phyloP scores from a whole-genome alignment of 2,797 vertebrate genomes.

The Chelonia mydas region DNA sequence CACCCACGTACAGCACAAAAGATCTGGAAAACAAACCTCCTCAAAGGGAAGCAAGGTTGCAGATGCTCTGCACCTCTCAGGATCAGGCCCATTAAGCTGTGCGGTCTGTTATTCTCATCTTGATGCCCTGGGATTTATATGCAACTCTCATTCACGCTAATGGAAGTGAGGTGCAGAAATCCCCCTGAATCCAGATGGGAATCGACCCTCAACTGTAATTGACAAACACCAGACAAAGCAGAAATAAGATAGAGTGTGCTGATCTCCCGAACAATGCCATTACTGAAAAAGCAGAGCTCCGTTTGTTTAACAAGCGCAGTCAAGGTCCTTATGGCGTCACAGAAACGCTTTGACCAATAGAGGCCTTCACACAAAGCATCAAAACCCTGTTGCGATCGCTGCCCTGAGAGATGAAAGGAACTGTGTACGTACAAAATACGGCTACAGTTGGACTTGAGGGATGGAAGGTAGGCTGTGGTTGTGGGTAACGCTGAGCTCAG shows the following conservation, averaged over 20 bases:
- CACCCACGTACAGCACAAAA: neutral
- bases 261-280: conserved; percentile 44
- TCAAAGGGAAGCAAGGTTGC: neutral
- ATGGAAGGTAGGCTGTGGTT: neutral
- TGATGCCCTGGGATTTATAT: accelerated
- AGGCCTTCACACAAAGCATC: conserved; percentile 39
- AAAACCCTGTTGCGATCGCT: neutral
- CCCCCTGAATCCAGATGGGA: accelerated
- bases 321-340: conserved; percentile 27
- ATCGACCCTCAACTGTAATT: neutral
- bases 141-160: neutral
- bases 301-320: neutral
- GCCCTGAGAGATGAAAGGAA: conserved; percentile 22
- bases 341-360: neutral
- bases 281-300: conserved; percentile 31
- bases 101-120: neutral
- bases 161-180: neutral
- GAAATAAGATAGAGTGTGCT: conserved; percentile 36
- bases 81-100: neutral
- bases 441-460: conserved; percentile 18
- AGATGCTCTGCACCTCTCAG: neutral
- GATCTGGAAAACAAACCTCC: conserved; percentile 24
- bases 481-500: neutral
- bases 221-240: neutral
- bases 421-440: conserved; percentile 36